Percentiles rank a stretch among this genome's conserved stretches.
These are phyloP conservation scores for Lithophane ornitopus DNA, from an alignment of 2,888 invertebrate genomes.

Conservation along the genomic window DNA sequence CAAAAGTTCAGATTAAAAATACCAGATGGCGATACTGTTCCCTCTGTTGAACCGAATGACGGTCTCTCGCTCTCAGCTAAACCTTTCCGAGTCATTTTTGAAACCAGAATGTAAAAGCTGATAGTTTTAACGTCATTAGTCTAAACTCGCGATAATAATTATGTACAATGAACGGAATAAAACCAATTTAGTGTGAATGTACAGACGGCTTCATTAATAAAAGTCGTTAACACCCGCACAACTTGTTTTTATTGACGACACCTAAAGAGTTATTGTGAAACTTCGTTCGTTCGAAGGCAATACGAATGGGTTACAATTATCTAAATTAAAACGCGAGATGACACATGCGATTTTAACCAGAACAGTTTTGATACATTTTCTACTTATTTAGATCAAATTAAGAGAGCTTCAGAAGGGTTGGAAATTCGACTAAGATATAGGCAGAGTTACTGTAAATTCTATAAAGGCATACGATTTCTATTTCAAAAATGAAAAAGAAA, in stretches of 20 bases:
- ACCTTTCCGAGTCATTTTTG: constrained; percentile 87
- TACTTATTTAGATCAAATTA: not conserved
- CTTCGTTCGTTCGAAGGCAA: not conserved
- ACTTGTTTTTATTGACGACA: constrained; percentile 53
- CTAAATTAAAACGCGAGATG: not conserved
- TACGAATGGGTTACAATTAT: not conserved
- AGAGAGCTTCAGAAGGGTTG: not conserved
- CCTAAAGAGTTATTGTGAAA: constrained; percentile 35
- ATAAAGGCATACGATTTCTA: not conserved
- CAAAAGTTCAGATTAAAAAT: constrained; percentile 91
- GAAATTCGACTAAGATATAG: not conserved
- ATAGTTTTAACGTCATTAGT: constrained; percentile 13
- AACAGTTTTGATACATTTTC: not conserved
- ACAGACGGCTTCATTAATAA: constrained; percentile 37
- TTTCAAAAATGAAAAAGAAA: not conserved
- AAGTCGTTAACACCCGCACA: constrained; percentile 26
- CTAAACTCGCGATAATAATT: not conserved
- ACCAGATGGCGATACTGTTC: constrained; percentile 81
- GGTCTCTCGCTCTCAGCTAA: constrained; percentile 91
- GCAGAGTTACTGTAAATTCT: not conserved
- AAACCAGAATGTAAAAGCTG: constrained; percentile 71
- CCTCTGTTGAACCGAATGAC: constrained; percentile 87
- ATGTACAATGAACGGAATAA: constrained; percentile 16
- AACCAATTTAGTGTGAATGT: constrained; percentile 26
- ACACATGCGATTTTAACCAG: not conserved